These are phyloP conservation scores for Sipha flava DNA, from an alignment of 1,140 invertebrate genomes.

Conservation along the genomic window DNA sequence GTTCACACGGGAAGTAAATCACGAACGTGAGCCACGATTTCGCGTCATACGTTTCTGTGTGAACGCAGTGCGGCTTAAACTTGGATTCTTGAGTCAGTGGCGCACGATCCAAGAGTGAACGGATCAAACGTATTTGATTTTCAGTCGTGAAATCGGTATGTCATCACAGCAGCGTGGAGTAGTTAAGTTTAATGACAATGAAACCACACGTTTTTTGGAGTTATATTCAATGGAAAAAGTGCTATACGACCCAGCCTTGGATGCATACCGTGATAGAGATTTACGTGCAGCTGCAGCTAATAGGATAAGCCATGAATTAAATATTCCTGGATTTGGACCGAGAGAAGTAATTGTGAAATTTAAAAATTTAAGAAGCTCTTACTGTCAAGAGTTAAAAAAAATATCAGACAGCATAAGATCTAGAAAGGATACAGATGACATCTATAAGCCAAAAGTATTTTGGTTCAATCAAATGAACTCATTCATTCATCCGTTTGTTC, in stretches of 20 bases:
- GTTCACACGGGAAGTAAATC: background rate
- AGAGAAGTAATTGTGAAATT: constrained; percentile 24
- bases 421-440: background rate
- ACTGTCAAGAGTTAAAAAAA: constrained; percentile 15
- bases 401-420: constrained; percentile 13
- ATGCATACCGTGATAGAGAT: background rate
- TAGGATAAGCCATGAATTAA: background rate
- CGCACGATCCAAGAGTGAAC: background rate
- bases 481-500: constrained; percentile 9
- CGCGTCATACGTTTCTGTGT: background rate
- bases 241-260: background rate
- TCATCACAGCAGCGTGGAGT: background rate
- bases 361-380: constrained; percentile 32
- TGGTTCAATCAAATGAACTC: constrained; percentile 21
- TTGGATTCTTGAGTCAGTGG: background rate
- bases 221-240: background rate
- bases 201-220: background rate
- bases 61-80: background rate
- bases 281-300: background rate
- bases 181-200: background rate
- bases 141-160: background rate
- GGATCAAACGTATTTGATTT: background rate
- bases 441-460: constrained; percentile 22
- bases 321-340: constrained; percentile 19
- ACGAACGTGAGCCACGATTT: background rate